Evolutionary conservation across 2,113 vertebrate genomes (phyloP).

Genomic region (Pleuronectes platessa): DNA sequence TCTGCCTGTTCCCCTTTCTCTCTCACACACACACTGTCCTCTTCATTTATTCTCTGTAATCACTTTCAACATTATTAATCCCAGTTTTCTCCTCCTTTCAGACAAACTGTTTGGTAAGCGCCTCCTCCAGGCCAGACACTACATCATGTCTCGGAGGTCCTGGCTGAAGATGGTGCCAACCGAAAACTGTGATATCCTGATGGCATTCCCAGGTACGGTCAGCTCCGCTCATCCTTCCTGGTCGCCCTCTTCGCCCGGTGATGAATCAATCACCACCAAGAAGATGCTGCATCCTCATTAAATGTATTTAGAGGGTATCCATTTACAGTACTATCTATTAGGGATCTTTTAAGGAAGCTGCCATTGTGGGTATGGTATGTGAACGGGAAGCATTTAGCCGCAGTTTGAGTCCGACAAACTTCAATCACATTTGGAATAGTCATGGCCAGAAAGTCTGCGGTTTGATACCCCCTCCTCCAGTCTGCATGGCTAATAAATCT

Average conservation of each 20-base stretch:
- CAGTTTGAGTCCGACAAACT: no score
- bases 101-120: constrained; percentile 96
- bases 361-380: no score
- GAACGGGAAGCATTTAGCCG: no score
- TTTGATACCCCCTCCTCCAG: no score
- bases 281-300: constrained; percentile 17
- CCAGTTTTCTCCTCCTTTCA: constrained; percentile 60
- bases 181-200: constrained; percentile 96
- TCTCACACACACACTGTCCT: neutral
- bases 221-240: neutral
- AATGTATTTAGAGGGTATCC: constrained; percentile 15
- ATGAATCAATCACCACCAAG: neutral
- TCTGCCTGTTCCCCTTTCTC: constrained; percentile 10
- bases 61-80: constrained; percentile 21
- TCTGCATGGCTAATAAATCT: no score
- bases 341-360: neutral
- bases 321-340: constrained; percentile 12
- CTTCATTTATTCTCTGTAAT: constrained; percentile 5
- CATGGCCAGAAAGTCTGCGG: no score
- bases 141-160: constrained; percentile 96
- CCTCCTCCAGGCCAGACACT: constrained; percentile 91
- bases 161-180: constrained; percentile 99
- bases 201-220: constrained; percentile 92
- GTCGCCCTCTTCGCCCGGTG: constrained; percentile 1
- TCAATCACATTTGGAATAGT: no score